A percentile compares a stretch with the other conserved stretches of the same genome.
Evolutionary conservation across 2,113 vertebrate species (phyloP).

Genomic region (Nematolebias whitei): DNA sequence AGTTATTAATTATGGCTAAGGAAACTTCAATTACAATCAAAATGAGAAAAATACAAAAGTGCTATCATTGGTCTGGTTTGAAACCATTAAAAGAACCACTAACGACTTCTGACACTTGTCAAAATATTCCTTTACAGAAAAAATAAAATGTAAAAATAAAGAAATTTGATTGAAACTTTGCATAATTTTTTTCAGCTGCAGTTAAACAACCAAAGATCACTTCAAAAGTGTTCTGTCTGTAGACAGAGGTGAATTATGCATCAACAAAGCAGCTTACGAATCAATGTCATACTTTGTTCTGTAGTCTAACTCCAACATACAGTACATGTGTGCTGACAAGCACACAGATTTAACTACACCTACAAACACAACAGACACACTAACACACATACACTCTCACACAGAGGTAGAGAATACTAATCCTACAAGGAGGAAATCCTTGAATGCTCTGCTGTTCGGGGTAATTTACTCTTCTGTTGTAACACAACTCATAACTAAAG

Average conservation of each 20-base stretch:
- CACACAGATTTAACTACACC: conserved; percentile 31
- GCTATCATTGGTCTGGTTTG: background rate
- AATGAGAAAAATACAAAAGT: background rate
- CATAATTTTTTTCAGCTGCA: conserved; percentile 52
- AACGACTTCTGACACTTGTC: conserved; percentile 28
- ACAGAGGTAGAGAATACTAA: conserved; percentile 58
- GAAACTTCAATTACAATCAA: no score
- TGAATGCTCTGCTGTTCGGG: conserved; percentile 68
- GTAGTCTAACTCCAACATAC: conserved; percentile 55
- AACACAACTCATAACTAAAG: conserved; percentile 48
- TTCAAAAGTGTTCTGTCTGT: conserved; percentile 51
- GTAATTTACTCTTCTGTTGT: conserved; percentile 70
- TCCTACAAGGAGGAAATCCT: conserved; percentile 73
- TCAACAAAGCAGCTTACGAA: conserved; percentile 61
- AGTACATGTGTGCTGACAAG: conserved; percentile 57
- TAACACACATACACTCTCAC: conserved; percentile 17
- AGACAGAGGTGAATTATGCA: conserved; percentile 62
- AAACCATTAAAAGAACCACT: background rate
- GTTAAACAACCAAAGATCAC: conserved; percentile 38
- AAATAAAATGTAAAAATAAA: background rate
- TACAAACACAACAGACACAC: conserved; percentile 19
- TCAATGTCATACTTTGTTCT: conserved; percentile 61
- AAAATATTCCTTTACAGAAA: conserved; percentile 24
- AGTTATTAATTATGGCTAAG: no score
- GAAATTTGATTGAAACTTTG: conserved; percentile 10